Base-by-base conservation (phyloP, 2,113 vertebrate genomes). In the Proterorhinus semilunaris region DNA sequence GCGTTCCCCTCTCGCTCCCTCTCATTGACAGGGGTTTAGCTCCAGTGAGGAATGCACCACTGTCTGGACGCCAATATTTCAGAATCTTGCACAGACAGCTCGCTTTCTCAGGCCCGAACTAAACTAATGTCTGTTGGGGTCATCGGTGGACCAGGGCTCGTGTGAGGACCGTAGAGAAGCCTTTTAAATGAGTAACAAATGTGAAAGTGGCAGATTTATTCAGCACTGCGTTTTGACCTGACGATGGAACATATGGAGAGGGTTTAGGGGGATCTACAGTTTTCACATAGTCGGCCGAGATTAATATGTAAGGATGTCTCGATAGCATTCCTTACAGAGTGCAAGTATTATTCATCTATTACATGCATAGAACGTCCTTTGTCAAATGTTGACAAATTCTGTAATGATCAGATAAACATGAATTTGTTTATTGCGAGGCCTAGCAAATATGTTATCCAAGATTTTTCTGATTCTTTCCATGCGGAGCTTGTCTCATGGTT, bases 151-250 rank as follows among this genome's bases (percentile, higher is more conserved):
- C 21, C 36, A 59, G 75, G 76, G 59, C 68, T 65, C 68, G 11
- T 2, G 74, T 17, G 8, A 17, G 54, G 54, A 57, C 69, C 45
- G 8, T 72, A 74, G 15, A 12, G 61, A 51, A 1, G 49, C 75
- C 58, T 83, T 57, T 21, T 10, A 85, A 84, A 87, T 67, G 61
- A 86, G 65, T 76, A 84, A 62, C 81, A 87, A 84, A 85, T 87
- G 86, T 83, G 81, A 49, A 21, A 15, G 10, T 15, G 72, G 63
- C 59, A 82, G 79, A 88, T 86, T 87, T 87, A 84, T 5, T 65
- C 76, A 51, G 47, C 27, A 47, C 48, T 62, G 21, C 75, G 8
- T 54, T 51, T n/a, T 78, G 65, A 67, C 68, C 44, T 16, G 61
- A 70, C 72, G 8, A 51, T 57, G 44, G 65, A 78, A 74, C 65